Evolutionary conservation across 2,113 vertebrate species (phyloP).

Genomic region (Centropus bengalensis): DNA sequence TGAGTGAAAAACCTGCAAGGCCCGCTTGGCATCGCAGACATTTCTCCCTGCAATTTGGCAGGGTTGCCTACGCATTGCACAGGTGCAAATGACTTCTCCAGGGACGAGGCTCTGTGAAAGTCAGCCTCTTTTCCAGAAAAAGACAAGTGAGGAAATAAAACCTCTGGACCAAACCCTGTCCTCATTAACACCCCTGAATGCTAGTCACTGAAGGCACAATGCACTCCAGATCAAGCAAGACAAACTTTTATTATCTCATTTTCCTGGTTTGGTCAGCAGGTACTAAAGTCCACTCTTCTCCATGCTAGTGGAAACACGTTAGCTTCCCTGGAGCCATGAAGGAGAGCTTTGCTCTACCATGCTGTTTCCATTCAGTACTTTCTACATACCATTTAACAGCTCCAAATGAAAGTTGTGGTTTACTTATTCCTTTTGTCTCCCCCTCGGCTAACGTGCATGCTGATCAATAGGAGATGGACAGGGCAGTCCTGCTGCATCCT

Average conservation of each 20-base stretch:
- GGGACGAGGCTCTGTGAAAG: background rate
- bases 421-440: background rate
- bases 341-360: background rate
- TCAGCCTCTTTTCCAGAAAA: conserved; percentile 4
- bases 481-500: background rate
- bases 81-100: conserved; percentile 66
- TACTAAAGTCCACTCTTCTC: background rate
- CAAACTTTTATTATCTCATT: background rate
- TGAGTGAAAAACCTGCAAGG: background rate
- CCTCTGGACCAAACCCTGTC: background rate
- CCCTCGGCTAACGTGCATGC: background rate
- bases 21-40: accelerated
- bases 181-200: conserved; percentile 43
- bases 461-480: background rate
- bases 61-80: background rate
- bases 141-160: conserved; percentile 55
- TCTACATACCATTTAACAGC: background rate
- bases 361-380: background rate
- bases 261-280: background rate
- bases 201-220: background rate
- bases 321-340: background rate
- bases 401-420: background rate
- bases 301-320: background rate
- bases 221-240: accelerated
- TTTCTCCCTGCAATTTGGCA: background rate